Percentiles rank a stretch among this genome's conserved stretches.
Evolutionary conservation across 2,113 vertebrate genomes (phyloP).

Genomic region (Anhinga rufa): DNA sequence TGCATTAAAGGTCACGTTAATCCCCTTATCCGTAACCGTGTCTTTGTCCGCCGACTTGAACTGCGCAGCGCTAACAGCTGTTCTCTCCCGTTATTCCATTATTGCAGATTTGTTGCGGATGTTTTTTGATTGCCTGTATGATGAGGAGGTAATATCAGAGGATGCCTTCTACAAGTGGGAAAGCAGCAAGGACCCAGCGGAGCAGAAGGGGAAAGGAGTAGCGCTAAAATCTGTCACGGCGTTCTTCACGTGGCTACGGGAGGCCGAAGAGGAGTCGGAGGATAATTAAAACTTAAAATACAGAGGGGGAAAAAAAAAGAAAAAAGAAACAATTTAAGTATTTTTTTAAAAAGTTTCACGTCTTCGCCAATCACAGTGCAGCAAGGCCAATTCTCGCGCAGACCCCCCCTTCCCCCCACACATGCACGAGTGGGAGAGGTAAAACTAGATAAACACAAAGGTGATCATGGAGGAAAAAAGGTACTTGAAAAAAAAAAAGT

Average conservation of each 20-base stretch:
- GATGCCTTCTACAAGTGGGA: slow-evolving; percentile 99
- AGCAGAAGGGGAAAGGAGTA: slow-evolving; percentile 92
- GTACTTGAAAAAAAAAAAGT: slow-evolving; percentile 75
- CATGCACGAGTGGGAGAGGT: slow-evolving; percentile 71
- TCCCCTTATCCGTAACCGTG: not conserved
- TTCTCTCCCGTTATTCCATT: not conserved
- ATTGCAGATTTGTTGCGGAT: slow-evolving; percentile 90
- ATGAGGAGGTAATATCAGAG: slow-evolving; percentile 97
- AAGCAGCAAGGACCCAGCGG: slow-evolving; percentile 90
- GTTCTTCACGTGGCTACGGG: slow-evolving; percentile 97
- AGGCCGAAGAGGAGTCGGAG: slow-evolving; percentile 98
- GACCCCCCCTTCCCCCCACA: slow-evolving; percentile 71
- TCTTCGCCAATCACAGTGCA: slow-evolving; percentile 84
- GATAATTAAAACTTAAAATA: slow-evolving; percentile 87
- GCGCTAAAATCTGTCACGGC: slow-evolving; percentile 94
- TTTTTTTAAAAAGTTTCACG: slow-evolving; percentile 81
- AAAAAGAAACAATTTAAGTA: slow-evolving; percentile 75
- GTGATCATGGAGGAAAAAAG: slow-evolving; percentile 82
- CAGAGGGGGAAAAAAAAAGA: slow-evolving; percentile 4
- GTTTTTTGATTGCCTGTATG: slow-evolving; percentile 98
- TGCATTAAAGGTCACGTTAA: not conserved
- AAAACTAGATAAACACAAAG: slow-evolving; percentile 59
- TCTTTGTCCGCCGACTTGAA: not conserved
- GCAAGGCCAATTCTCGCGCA: slow-evolving; percentile 79
- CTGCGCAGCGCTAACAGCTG: not conserved